phyloP scores from a whole-genome alignment of 2,113 vertebrate genomes.

The human (Homo sapiens) region DNA sequence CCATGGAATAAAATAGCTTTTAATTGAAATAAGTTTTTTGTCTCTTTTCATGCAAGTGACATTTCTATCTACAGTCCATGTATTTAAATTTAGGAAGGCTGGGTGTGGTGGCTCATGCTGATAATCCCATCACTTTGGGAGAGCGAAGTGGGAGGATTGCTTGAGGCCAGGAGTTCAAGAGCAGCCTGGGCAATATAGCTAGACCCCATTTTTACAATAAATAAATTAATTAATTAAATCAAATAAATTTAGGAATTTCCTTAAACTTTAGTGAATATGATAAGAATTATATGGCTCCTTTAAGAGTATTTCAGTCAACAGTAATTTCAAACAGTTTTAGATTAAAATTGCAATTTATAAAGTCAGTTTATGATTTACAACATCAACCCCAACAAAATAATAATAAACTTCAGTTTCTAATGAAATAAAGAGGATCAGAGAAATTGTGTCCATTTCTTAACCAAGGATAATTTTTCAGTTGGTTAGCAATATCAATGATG shows the following conservation, averaged over 20 bases:
- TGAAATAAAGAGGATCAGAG: background rate
- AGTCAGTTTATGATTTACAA: constrained; percentile 28
- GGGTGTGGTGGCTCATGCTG: no score
- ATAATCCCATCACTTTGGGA: no score
- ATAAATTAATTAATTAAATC: no score
- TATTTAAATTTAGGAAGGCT: constrained; percentile 24
- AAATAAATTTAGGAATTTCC: background rate
- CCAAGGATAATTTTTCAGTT: constrained; percentile 50
- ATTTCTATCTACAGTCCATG: background rate
- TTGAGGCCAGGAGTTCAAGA: no score
- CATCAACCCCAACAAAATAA: background rate
- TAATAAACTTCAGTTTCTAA: background rate
- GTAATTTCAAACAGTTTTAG: constrained; percentile 25
- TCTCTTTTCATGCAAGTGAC: background rate
- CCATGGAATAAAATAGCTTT: background rate
- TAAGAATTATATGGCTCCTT: constrained; percentile 41
- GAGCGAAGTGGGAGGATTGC: no score
- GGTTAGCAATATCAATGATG: constrained; percentile 26
- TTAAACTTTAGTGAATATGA: constrained; percentile 39
- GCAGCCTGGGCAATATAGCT: no score
- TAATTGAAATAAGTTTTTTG: background rate
- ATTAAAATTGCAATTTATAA: constrained; percentile 23
- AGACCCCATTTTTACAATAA: no score
- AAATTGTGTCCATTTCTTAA: constrained; percentile 31
- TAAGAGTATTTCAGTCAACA: background rate